These are phyloP conservation scores for Phoebastria nigripes DNA, from an alignment of 2,797 vertebrate species.

Conservation along the genomic window DNA sequence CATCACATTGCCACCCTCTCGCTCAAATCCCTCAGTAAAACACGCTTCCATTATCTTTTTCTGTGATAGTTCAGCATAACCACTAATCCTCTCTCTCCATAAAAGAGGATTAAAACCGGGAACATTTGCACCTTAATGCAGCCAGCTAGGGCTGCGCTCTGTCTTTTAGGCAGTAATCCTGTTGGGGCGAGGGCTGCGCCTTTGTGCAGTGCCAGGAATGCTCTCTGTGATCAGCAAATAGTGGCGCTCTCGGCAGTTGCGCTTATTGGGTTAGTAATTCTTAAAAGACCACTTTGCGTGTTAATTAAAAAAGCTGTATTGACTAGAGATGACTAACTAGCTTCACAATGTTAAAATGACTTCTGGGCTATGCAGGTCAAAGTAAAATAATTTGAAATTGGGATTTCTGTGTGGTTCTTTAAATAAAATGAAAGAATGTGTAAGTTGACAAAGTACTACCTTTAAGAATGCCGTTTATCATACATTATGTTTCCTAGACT, in stretches of 20 bases:
- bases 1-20: background rate
- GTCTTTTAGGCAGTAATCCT: background rate
- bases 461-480: rapidly evolving
- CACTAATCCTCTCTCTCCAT: background rate
- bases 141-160: background rate
- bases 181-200: background rate
- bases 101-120: constrained; percentile 28
- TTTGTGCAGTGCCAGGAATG: background rate
- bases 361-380: background rate
- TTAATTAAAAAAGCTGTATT: background rate
- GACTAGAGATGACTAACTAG: background rate
- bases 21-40: rapidly evolving
- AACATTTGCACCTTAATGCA: constrained; percentile 1
- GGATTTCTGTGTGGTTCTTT: background rate
- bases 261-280: background rate
- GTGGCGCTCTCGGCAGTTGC: background rate
- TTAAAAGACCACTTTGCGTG: background rate
- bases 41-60: background rate
- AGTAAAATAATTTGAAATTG: background rate
- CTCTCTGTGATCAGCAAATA: background rate
- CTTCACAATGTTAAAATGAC: background rate
- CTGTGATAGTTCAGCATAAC: background rate
- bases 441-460: background rate
- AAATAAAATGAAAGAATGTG: background rate
- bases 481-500: rapidly evolving